A percentile compares a stretch with the other conserved stretches of the same genome.
Evolutionary conservation across 2,888 invertebrate genomes (phyloP).

Genomic region (Gortyna flavago): DNA sequence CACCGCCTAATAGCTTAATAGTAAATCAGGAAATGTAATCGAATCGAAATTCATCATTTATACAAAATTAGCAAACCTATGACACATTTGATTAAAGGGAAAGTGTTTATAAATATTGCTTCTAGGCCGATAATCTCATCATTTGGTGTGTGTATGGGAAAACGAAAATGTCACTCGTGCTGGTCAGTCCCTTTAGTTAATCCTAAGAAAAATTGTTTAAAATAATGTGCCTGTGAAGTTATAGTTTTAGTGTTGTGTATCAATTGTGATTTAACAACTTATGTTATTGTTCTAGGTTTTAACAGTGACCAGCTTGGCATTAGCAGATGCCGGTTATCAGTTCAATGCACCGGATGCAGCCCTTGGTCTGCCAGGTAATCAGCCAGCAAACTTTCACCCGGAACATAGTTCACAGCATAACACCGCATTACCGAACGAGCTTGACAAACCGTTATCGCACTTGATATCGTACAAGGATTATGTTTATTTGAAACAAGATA

Average conservation of each 20-base stretch:
- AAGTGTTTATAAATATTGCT: slow-evolving; percentile 82
- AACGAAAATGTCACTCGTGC: slow-evolving; percentile 69
- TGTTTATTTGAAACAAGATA: slow-evolving; percentile 67
- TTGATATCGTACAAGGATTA: slow-evolving; percentile 69
- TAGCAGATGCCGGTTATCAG: slow-evolving; percentile 57
- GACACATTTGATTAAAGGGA: slow-evolving; percentile 72
- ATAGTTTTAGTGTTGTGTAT: slow-evolving; percentile 23
- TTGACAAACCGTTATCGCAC: slow-evolving; percentile 66
- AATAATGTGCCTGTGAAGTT: slow-evolving; percentile 33
- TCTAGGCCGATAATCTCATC: slow-evolving; percentile 62
- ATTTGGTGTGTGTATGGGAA: slow-evolving; percentile 70
- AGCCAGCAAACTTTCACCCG: slow-evolving; percentile 4
- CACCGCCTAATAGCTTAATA: slow-evolving; percentile 54
- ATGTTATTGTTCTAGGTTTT: slow-evolving; percentile 58
- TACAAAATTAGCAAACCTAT: slow-evolving; percentile 76
- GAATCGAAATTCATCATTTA: slow-evolving; percentile 72
- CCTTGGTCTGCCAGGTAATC: slow-evolving; percentile 3
- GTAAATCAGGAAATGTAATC: slow-evolving; percentile 70
- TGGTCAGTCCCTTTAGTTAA: slow-evolving; percentile 73
- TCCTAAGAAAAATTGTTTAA: not conserved
- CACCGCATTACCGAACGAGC: slow-evolving; percentile 18
- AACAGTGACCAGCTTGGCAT: slow-evolving; percentile 35
- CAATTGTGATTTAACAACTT: slow-evolving; percentile 27
- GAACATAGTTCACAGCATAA: slow-evolving; percentile 8
- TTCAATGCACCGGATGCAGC: slow-evolving; percentile 38